Evolutionary conservation across 1,140 invertebrate species (phyloP), one percentile per base, ranked within the genome.

Genomic region (Magallana angulata): DNA sequence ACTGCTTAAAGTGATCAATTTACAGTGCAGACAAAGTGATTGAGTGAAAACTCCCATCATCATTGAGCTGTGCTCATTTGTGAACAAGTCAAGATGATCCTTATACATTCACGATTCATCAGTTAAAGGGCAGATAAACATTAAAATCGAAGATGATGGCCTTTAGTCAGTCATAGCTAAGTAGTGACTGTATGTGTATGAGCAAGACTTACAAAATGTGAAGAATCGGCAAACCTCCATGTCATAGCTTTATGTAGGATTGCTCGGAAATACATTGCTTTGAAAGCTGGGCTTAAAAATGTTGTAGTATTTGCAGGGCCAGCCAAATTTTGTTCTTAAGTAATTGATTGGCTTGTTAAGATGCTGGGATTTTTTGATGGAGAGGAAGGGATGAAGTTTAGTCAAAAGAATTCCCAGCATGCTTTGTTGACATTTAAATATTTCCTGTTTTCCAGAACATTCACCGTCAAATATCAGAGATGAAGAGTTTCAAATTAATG

Each of bases 331-430:
- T 36, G 68, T 30, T 71, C 30, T 8, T n/a, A 24, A 1, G 18
- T 71, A 71, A 71, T 18, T 71, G 18, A 24, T 24, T 30, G 64
- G 30, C 24, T 76, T 14, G 68, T 36, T 76, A 12, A 76, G 24
- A 36, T 11, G 18, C 18, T 7, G 18, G 8, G 68, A 76, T 4
- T 18, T 8, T 76, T 76, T 76, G 68, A 76, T 30, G 18, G 36
- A 12, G 9, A 30, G 68, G 68, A 12, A 16, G 14, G 9, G 68
- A 7, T 24, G 14, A 18, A 24, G 2, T 24, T 18, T 68, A 30
- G 6, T 8, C 12, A 76, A 64, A 76, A 76, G 30, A 76, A 76
- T 76, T 76, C 68, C 68, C 68, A 76, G 68, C 68, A 76, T 76
- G 68, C 24, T 76, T 76, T 76, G 68, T 76, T 36, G 24, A 76